phyloP scores from a whole-genome alignment of 2,113 vertebrate genomes.

The Chiloscyllium plagiosum region DNA sequence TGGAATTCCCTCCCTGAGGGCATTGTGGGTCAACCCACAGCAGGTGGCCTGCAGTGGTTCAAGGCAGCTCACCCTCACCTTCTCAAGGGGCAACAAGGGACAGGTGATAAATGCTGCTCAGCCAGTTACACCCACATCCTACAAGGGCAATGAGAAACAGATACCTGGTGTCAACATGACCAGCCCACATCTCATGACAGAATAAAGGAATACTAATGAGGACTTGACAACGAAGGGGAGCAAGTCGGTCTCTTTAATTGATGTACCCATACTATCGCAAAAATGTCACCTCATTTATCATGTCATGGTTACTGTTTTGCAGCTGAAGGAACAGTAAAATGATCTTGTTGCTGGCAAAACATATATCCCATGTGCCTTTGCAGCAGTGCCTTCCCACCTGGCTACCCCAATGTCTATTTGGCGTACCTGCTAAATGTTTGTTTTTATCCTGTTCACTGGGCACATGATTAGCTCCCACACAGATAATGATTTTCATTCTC shows the following conservation, averaged over 20 bases:
- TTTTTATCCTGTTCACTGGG: neutral
- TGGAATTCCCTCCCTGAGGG: too few species aligned
- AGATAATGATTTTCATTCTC: slow-evolving; percentile 14
- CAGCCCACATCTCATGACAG: too few species aligned
- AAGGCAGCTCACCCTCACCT: too few species aligned
- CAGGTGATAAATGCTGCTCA: too few species aligned
- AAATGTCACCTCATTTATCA: neutral
- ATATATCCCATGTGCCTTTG: neutral
- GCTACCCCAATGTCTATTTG: neutral
- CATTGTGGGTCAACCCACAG: too few species aligned
- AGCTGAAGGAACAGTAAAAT: neutral
- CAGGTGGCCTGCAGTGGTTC: too few species aligned
- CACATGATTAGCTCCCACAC: neutral
- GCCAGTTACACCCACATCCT: too few species aligned
- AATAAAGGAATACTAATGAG: too few species aligned
- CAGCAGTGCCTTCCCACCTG: neutral
- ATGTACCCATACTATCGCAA: neutral
- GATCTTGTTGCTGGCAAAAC: neutral
- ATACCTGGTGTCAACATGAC: too few species aligned
- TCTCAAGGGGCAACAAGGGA: too few species aligned
- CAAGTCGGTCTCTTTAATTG: neutral
- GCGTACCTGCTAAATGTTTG: neutral
- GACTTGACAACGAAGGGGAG: neutral
- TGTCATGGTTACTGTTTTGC: neutral
- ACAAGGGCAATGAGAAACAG: too few species aligned